Evolutionary conservation across 2,888 invertebrate species (phyloP).

Genomic region (Pterobdella sp.): DNA sequence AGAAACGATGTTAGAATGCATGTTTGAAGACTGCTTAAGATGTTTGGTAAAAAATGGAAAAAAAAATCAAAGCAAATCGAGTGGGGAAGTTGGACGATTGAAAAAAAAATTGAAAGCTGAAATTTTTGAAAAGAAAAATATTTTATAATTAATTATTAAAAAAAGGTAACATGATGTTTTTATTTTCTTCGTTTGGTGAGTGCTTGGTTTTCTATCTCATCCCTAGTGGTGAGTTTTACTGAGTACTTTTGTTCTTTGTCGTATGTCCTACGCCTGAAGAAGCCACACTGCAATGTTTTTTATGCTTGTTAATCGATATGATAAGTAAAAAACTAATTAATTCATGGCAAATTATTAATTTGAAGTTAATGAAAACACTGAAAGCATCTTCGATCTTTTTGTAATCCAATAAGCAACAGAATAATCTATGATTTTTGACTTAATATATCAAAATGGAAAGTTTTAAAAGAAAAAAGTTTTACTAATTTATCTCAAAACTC

Average conservation of each 20-base stretch:
- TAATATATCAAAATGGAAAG: not conserved
- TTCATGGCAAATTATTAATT: no score
- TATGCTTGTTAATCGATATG: no score
- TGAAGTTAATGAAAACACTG: no score
- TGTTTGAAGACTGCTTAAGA: no score
- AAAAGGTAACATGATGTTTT: not conserved
- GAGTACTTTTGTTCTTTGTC: constrained; percentile 19
- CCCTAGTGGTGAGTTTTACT: constrained; percentile 22
- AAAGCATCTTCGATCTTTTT: not conserved
- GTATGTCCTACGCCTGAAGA: constrained; percentile 18
- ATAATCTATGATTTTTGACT: not conserved
- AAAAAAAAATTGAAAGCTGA: not conserved
- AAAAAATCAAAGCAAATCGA: not conserved
- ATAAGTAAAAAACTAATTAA: no score
- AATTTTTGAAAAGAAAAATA: constrained; percentile 12
- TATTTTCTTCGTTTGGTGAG: constrained; percentile 2
- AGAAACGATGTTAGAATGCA: no score
- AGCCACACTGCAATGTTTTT: constrained; percentile 20
- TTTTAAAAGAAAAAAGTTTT: no score
- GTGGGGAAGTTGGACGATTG: no score
- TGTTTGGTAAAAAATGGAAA: not conserved
- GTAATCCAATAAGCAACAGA: not conserved
- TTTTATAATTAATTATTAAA: not conserved
- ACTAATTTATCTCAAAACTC: no score
- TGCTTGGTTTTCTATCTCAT: not conserved